Evolutionary conservation across 2,113 vertebrate species (phyloP).

Genomic region (Syrmaticus mikado): DNA sequence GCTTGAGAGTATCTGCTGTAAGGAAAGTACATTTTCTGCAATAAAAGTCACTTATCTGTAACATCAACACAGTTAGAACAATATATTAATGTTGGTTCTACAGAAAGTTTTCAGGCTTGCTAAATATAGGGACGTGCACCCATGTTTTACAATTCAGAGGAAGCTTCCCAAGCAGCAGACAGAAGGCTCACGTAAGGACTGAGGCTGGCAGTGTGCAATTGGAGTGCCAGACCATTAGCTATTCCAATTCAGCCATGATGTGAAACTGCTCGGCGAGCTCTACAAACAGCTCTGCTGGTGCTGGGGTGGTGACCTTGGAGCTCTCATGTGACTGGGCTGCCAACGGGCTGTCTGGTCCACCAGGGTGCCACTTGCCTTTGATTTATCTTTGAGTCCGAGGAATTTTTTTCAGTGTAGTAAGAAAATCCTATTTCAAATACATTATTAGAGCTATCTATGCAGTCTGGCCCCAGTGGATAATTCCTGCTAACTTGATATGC

Average conservation of each 20-base stretch:
- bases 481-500: slow-evolving; percentile 31
- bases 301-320: slow-evolving; percentile 47
- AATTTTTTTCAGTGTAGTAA: slow-evolving; percentile 13
- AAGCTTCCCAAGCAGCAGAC: slow-evolving; percentile 10
- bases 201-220: slow-evolving; percentile 18
- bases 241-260: slow-evolving; percentile 19
- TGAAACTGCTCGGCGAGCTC: slow-evolving; percentile 30
- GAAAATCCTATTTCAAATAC: slow-evolving; percentile 55
- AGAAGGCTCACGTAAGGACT: background rate
- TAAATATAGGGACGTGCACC: background rate
- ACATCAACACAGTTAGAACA: background rate
- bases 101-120: background rate
- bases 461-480: slow-evolving; percentile 25
- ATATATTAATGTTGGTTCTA: background rate
- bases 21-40: background rate
- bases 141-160: background rate
- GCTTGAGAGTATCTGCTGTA: background rate
- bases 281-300: slow-evolving; percentile 35
- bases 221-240: slow-evolving; percentile 46
- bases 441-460: slow-evolving; percentile 29
- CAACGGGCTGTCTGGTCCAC: slow-evolving; percentile 52
- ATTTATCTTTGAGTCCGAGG: slow-evolving; percentile 63
- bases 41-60: background rate
- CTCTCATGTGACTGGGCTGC: slow-evolving; percentile 60
- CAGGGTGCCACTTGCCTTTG: slow-evolving; percentile 53